Base-by-base conservation (phyloP, 2,888 invertebrate species). In the Drosophila neotestacea region DNA sequence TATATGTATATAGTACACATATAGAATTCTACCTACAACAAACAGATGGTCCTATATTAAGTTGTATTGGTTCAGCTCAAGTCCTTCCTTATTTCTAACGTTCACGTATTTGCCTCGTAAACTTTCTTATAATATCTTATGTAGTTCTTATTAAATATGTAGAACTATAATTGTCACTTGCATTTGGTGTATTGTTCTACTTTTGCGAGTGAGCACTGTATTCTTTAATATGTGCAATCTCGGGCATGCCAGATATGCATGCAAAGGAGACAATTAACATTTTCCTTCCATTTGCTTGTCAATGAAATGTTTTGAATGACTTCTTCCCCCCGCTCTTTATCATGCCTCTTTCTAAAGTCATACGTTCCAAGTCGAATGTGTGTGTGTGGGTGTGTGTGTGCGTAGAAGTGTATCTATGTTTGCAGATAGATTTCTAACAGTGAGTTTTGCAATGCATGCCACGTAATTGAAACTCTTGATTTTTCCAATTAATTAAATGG, bases 381-480 rank as follows among this genome's bases (percentile, higher is more conserved):
- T 32, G 32, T 30, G 30, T 30, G 30, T 3, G 32, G 5, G 32
- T 32, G 32, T 48, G 22, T 22, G 39, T 47, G 27, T 32, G 64
- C 13, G 44, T n/a, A 13, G 41, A 9, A 5, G 36, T 11, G 28
- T 50, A 41, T 58, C 13, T 41, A 11, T 65, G 39, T 55, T 36
- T 44, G 22, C 16, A 51, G 63, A 69, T 72, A 48, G 74, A 70
- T 74, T 70, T 79, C 65, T 58, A 79, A 71, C 74, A 64, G 72
- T 64, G 46, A 48, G 60, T 64, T 79, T 78, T 70, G 72, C 72
- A 66, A 81, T 81, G 69, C 77, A 46, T 46, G 72, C 60, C 77
- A 81, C 77, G 79, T 75, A 82, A 82, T 79, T 85, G 82, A 79
- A 81, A 75, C 82, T 62, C 82, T 81, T 77, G 74, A 84, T 81